Conservation (phyloP, 2,797 vertebrate genomes). For the Schizopygopsis pylzovi region DNA sequence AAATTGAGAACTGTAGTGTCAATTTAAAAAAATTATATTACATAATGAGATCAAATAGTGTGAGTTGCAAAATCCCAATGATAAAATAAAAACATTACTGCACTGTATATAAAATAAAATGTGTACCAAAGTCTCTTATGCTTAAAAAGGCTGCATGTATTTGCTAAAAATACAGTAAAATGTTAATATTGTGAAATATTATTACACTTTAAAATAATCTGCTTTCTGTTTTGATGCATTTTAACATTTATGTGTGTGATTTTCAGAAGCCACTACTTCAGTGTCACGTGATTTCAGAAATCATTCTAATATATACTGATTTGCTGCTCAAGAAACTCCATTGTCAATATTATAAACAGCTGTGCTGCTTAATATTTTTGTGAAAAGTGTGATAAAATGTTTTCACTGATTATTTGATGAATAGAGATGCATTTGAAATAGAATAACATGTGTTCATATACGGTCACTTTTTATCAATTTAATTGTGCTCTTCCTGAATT, state of each 20-base stretch:
- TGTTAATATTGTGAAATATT: neutral
- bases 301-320: neutral
- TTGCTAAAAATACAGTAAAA: neutral
- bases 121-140: no score
- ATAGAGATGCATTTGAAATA: neutral
- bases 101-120: neutral
- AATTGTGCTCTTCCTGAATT: neutral
- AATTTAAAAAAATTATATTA: neutral
- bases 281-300: neutral
- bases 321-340: neutral
- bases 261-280: no score
- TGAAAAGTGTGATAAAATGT: neutral
- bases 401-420: neutral
- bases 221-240: neutral
- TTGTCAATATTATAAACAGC: neutral
- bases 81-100: neutral
- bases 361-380: neutral
- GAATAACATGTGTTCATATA: neutral
- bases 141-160: no score
- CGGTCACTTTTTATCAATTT: neutral
- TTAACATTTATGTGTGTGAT: no score
- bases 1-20: neutral
- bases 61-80: neutral
- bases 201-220: neutral
- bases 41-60: neutral